Percentiles rank a stretch among this genome's conserved stretches.
Evolutionary conservation across 2,113 vertebrate genomes (phyloP).

Genomic region (human): GRCh38 chr5:154255001-154255500

Average conservation of each 20-base stretch:
- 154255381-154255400: neutral
- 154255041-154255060: too few relatives aligned
- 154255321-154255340: neutral
- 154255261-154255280: neutral
- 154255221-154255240: neutral
- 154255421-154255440: neutral
- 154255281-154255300: neutral
- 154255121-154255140: neutral
- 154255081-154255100: too few relatives aligned
- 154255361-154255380: fast-evolving
- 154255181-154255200: neutral
- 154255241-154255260: neutral
- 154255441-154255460: neutral
- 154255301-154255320: neutral
- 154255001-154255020: too few relatives aligned
- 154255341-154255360: neutral
- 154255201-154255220: neutral
- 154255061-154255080: too few relatives aligned
- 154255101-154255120: too few relatives aligned
- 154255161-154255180: neutral
- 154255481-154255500: neutral
- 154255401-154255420: neutral
- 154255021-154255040: too few relatives aligned
- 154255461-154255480: neutral
- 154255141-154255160: neutral